Evolutionary conservation across 2,888 invertebrate genomes (phyloP), one percentile per base, ranked within the genome.

Genomic region (Hemistola chrysoprasaria): DNA sequence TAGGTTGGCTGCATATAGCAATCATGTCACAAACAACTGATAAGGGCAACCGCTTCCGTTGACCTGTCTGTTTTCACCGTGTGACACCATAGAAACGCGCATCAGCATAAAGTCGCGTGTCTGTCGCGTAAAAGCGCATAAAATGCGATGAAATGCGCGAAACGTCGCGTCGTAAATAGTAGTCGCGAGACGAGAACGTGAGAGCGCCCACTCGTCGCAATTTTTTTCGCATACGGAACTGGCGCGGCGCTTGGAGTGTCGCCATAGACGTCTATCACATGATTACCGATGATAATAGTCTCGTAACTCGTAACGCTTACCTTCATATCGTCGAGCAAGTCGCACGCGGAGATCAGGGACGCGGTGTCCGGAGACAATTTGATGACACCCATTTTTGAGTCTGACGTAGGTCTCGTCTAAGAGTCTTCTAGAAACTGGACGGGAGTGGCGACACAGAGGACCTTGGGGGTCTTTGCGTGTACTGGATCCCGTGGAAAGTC

Each of bases 251-350:
- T 71, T 77, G 76, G 77, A 70, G 56, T 47, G 37, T 39, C 57
- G 73, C 73, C 74, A 76, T 8, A 8, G n/a, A 11, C 9, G 9
- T 22, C 16, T 22, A 11, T 43, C 43, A 43, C 43, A 38, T 43
- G 43, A 43, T 34, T 29, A 11, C 29, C 34, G 16, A 16, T 2
- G 16, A 16, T 63, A 46, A 35, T 5, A 23, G 26, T 53, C 53
- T 53, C 59, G 47, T 48, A 67, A 74, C 71, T n/a, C n/a, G n/a
- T n/a, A n/a, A 76, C 71, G 75, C 83, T 81, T 72, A 88, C 87
- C 86, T 81, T 82, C 83, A 87, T 83, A 47, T 88, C 87, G 60
- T 88, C 88, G 74, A 88, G 84, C 77, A 87, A 65, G 50, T 88
- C 88, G 56, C 87, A 87, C 23, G 62, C 86, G 33, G 88, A 86